phyloP scores from a whole-genome alignment of 2,888 invertebrate genomes.

The Drosophila quinaria region DNA sequence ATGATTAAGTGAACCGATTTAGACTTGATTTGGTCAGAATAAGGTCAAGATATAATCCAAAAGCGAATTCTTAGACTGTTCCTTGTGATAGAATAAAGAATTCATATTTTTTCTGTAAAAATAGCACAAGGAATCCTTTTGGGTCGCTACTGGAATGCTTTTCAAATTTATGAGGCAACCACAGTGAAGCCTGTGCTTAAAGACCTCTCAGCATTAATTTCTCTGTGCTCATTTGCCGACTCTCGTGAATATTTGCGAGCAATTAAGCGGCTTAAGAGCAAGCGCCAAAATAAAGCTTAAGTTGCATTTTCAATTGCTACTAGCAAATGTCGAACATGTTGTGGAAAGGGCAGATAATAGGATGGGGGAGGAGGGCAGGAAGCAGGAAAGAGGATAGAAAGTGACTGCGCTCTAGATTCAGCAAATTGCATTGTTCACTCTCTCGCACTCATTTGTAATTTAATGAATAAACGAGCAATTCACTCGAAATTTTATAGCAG shows the following conservation, averaged over 20 bases:
- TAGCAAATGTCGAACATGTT: slow-evolving; percentile 37
- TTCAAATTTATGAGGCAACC: slow-evolving; percentile 59
- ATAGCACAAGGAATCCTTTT: slow-evolving; percentile 34
- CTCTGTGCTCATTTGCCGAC: slow-evolving; percentile 1
- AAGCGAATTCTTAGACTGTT: too few relatives aligned
- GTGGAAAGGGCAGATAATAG: not conserved
- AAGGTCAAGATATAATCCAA: too few relatives aligned
- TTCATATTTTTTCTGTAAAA: slow-evolving; percentile 38
- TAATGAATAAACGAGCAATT: slow-evolving; percentile 68
- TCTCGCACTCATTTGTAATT: slow-evolving; percentile 55
- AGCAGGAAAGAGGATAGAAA: not conserved
- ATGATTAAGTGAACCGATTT: too few relatives aligned
- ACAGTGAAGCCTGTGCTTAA: slow-evolving; percentile 11
- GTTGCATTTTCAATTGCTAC: slow-evolving; percentile 44
- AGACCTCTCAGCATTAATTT: slow-evolving; percentile 18
- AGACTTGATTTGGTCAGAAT: too few relatives aligned
- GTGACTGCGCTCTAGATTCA: slow-evolving; percentile 5
- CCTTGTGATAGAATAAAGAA: slow-evolving; percentile 10
- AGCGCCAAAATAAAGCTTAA: slow-evolving; percentile 37
- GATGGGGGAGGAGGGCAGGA: fast-evolving
- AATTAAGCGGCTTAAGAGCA: slow-evolving; percentile 67
- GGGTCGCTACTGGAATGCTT: slow-evolving; percentile 38
- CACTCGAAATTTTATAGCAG: slow-evolving; percentile 61
- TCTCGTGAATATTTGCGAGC: slow-evolving; percentile 49
- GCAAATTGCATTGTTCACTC: slow-evolving; percentile 66